Base-by-base conservation (phyloP, 2,888 invertebrate species). In the Mechanitis messenoides region DNA sequence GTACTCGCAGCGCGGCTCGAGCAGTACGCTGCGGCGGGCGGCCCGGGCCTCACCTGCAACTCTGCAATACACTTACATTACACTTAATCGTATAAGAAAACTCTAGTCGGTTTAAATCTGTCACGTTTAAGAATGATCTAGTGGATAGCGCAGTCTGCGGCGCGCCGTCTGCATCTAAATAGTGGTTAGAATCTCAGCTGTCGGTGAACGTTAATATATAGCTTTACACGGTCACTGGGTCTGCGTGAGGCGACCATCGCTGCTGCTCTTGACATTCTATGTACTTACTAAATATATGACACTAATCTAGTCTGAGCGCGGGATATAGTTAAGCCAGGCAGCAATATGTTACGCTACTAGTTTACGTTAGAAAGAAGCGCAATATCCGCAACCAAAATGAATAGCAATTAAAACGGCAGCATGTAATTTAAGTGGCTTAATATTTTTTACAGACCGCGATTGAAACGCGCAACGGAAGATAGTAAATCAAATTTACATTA, bases 11-110 rank as follows among this genome's bases (percentile, higher is more conserved):
- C 68, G 65, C 66, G 64, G 64, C 57, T 54, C 11, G 11, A 7
- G 45, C 70, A 72, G 69, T 71, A 56, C 70, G 68, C 61, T 59
- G 58, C 66, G 62, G 65, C 65, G 63, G 69, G 67, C 70, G 68
- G 68, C 67, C 65, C 70, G 64, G 63, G 67, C 69, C 68, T 63
- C 60, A 67, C 70, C 68, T 68, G 69, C 68, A 57, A 58, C 1
- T 42, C 55, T 57, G 55, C 58, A 45, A 53, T 59, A 33, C 20
- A 35, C 53, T 42, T 42, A 5, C 6, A 42, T 35, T 35, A 35
- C 35, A 35, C 35, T 35, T 35, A 35, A 35, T 35, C 6, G 35
- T 35, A 5, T 35, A 35, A 2, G 35, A 35, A 35, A 35, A 3
- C 35, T 35, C 35, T 35, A 42, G 9, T 38, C 38, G 38, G 38